Conservation (phyloP, 2,888 invertebrate genomes). For the Ethmia dodecea region DNA sequence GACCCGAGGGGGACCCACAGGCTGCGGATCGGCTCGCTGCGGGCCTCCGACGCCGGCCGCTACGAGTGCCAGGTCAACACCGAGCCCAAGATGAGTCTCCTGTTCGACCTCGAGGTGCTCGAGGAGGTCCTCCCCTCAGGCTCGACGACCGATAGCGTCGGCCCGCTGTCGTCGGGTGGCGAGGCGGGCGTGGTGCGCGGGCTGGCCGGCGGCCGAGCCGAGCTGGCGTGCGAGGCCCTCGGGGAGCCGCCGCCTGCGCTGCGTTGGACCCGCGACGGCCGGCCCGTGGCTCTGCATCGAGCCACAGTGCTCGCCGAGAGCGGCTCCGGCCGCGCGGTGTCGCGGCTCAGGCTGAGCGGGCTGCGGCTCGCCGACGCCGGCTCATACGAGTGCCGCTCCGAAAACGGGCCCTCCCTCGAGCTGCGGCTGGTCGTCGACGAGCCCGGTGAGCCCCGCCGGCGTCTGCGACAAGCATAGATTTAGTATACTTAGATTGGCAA, state of each 20-base stretch:
- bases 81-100: constrained; percentile 10
- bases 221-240: constrained; percentile 51
- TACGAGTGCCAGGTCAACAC: constrained; percentile 14
- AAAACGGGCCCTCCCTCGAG: constrained; percentile 15
- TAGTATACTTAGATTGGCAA: too few species aligned
- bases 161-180: not conserved
- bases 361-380: constrained; percentile 68
- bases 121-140: too few species aligned
- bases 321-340: constrained; percentile 78
- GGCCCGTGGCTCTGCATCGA: constrained; percentile 14
- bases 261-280: not conserved
- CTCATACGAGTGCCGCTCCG: constrained; percentile 33
- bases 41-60: constrained; percentile 76
- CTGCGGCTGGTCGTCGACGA: constrained; percentile 16
- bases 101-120: constrained; percentile 6
- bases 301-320: constrained; percentile 80
- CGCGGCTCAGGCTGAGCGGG: constrained; percentile 74
- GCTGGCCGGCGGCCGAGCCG: constrained; percentile 25
- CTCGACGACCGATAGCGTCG: too few species aligned
- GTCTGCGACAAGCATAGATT: too few species aligned
- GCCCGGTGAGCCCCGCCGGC: too few species aligned
- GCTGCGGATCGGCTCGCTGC: constrained; percentile 78
- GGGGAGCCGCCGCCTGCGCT: constrained; percentile 36
- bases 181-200: not conserved
- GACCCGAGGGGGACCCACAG: constrained; percentile 54